Evolutionary conservation across 2,113 vertebrate species (phyloP).

Genomic region (Puntigrus tetrazona): DNA sequence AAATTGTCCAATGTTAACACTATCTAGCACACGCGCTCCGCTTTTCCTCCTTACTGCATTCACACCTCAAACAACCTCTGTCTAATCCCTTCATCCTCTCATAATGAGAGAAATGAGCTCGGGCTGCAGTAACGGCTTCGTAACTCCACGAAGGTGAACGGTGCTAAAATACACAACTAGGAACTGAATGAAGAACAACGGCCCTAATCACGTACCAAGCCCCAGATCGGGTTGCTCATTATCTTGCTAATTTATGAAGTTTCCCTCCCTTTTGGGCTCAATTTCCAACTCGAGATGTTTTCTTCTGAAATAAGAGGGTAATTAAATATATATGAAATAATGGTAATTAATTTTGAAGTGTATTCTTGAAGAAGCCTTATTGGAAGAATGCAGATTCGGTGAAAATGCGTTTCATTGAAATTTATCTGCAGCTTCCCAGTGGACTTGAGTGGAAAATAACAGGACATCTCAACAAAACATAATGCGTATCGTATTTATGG

Average conservation of each 20-base stretch:
- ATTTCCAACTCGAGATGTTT: conserved; percentile 73
- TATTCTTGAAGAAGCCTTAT: conserved; percentile 65
- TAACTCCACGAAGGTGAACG: conserved; percentile 5
- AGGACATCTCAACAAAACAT: background rate
- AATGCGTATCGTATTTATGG: background rate
- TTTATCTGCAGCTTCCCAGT: conserved; percentile 5
- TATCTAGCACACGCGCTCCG: background rate
- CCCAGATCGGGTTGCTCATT: conserved; percentile 64
- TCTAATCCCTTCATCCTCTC: conserved; percentile 31
- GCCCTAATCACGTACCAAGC: background rate
- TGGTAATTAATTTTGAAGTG: conserved; percentile 71
- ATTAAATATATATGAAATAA: conserved; percentile 63
- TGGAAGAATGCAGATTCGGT: conserved; percentile 56
- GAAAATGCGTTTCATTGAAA: conserved; percentile 4
- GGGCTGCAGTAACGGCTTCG: background rate
- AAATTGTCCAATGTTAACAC: conserved; percentile 22
- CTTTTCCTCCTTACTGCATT: background rate
- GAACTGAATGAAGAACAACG: background rate
- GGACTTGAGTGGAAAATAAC: conserved; percentile 1
- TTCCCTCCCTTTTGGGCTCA: conserved; percentile 71
- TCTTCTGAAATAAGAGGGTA: conserved; percentile 74
- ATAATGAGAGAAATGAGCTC: conserved; percentile 26
- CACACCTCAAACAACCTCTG: conserved; percentile 18
- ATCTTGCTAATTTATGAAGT: conserved; percentile 68
- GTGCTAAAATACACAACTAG: background rate